Evolutionary conservation across 2,888 invertebrate species (phyloP), one percentile per base, ranked within the genome.

Genomic region (Aricia artaxerxes): DNA sequence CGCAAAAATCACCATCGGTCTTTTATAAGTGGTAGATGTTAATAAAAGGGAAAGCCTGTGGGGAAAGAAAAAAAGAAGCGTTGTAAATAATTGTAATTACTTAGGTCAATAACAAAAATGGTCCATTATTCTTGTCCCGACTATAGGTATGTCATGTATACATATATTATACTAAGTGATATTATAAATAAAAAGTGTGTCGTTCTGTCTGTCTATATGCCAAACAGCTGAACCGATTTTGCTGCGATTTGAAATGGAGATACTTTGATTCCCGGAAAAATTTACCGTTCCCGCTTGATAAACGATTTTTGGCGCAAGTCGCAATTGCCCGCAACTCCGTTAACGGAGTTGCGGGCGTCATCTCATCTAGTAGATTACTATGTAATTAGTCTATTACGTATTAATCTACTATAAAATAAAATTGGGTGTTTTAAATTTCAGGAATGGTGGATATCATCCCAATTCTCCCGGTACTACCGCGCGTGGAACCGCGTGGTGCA

Each of bases 401-500:
- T 24, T 24, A 24, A 24, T 24, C 24, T 24, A 24, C 24, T 24
- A 24, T 24, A 57, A 57, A 13, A 57, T 57, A 16, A 57, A 16
- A 49, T 49, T 49, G 9, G 4, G 53, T 57, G 57, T 16, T 61
- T 24, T 6, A 73, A 69, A 77, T 86, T 84, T 49, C 86, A 98
- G 96, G 98, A 98, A 86, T 99, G 99, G 99, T 99, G 99, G 99
- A 98, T 97, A 79, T 96, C 97, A 2, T 96, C 96, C 0, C 96
- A 96, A n/a, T 98, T 97, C 90, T 96, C 96, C 0, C 95, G 94
- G 16, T 99, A 97, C 90, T 99, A 98, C 90, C 96, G 98, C n/a
- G 97, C 97, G 4, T 99, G 99, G 99, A 99, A 99, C 89, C 96
- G 98, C 24, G 97, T 99, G 0, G 98, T 99, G 0, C 97, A 99